Base-by-base conservation (phyloP, 2,888 invertebrate genomes). In the Tetrapedia diversipes region DNA sequence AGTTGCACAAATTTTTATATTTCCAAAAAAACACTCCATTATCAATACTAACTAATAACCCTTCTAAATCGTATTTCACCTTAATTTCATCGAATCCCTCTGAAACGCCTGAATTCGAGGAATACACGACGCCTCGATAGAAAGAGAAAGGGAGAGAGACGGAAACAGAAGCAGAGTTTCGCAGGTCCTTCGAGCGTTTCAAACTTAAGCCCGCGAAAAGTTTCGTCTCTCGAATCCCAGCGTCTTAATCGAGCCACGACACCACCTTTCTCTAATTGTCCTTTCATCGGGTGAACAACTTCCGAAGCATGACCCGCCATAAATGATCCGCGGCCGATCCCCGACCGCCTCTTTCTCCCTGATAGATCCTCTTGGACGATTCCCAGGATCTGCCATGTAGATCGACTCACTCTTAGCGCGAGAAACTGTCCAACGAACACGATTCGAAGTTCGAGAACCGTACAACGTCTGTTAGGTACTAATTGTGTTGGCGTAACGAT, bases 181-280 rank as follows among this genome's bases (percentile, higher is more conserved):
- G 19, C 27, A 11, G 0, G 10, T 24, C 66, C 59, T 45, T 19
- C 0, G 27, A 22, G 66, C 47, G 59, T 37, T 49, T 22, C 32
- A n/a, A 56, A 39, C 64, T 54, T 27, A 49, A 66, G 29, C 39
- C 45, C 14, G 16, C 6, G 65, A 70, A 70, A 65, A 70, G 54
- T 43, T 63, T 32, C 22, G 14, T 22, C 29, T 45, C 11, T 14
- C 4, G n/a, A 32, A 43, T 39, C 39, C 24, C 27, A 27, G 19
- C 29, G 10, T 32, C 54, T 29, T 45, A 8, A 14, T 0, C 22
- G 19, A n/a, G n/a, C 14, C 32, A 3, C 14, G 27, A 34, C 10
- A 10, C 22, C 4, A 78, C 69, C 43, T 73, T 81, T 71, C 79
- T 68, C 71, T 77, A 74, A 77, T 77, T 69, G 65, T 57, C 73